Conservation (phyloP, 2,113 vertebrate genomes). For the Misgurnus anguillicaudatus region DNA sequence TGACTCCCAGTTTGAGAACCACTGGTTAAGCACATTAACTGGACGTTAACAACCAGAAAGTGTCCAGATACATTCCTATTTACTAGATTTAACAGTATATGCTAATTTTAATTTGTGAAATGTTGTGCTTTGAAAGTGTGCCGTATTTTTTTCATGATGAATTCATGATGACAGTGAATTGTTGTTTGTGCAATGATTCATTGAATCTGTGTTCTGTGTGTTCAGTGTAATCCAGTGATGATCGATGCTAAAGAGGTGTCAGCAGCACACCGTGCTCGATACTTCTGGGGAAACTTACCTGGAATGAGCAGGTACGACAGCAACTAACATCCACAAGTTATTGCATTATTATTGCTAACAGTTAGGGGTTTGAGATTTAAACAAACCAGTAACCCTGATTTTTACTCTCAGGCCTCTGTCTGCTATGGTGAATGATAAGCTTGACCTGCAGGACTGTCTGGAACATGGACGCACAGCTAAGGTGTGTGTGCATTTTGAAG, state of each 20-base stretch:
- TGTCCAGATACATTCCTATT: neutral
- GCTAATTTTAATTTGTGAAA: neutral
- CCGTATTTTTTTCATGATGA: neutral
- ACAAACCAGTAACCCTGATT: neutral
- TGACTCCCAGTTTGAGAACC: too few relatives aligned
- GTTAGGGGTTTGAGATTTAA: neutral
- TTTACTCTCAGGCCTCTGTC: conserved; percentile 79
- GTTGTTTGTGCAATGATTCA: too few relatives aligned
- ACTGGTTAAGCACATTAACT: too few relatives aligned
- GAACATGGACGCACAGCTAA: conserved; percentile 97
- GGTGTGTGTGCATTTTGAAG: conserved; percentile 69
- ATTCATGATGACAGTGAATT: too few relatives aligned
- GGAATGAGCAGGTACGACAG: conserved; percentile 95
- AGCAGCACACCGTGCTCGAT: conserved; percentile 93
- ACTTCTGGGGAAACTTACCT: conserved; percentile 99
- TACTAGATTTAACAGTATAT: neutral
- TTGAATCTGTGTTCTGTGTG: neutral
- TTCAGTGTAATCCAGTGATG: conserved; percentile 97
- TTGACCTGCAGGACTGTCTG: conserved; percentile 96
- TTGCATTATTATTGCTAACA: neutral
- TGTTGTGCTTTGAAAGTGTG: neutral
- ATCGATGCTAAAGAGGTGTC: conserved; percentile 99
- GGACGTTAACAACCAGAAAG: neutral
- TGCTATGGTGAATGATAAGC: conserved; percentile 88
- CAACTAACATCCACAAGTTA: neutral